These are phyloP conservation scores for Macaria notata DNA, from an alignment of 2,888 invertebrate species.

Conservation along the genomic window DNA sequence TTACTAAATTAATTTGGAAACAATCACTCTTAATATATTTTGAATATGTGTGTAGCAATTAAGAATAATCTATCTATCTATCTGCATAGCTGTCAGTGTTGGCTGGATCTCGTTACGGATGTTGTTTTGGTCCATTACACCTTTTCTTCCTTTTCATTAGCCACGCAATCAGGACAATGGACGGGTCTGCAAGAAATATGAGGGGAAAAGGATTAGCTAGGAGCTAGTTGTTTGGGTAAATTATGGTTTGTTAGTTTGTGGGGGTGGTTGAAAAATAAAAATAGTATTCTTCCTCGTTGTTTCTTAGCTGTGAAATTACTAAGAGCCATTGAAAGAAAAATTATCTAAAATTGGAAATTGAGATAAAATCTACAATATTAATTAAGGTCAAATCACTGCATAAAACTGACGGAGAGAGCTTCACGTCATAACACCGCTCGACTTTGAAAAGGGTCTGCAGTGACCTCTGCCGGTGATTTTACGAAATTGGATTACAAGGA, in stretches of 20 bases:
- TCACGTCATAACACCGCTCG: constrained; percentile 12
- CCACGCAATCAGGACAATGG: constrained; percentile 24
- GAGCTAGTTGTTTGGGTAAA: no score
- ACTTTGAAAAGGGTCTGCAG: constrained; percentile 21
- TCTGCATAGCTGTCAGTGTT: neutral
- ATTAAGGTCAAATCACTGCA: neutral
- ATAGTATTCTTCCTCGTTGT: no score
- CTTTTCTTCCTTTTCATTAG: constrained; percentile 33
- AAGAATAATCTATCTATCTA: neutral
- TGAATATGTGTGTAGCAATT: no score
- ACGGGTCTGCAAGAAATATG: neutral
- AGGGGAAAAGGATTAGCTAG: neutral
- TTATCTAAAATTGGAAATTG: no score
- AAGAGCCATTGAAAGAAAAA: no score
- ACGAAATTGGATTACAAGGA: constrained; percentile 9
- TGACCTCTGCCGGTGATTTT: constrained; percentile 12
- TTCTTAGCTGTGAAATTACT: no score
- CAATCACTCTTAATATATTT: no score
- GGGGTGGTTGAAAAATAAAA: no score
- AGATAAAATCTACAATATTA: neutral
- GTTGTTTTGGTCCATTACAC: constrained; percentile 34
- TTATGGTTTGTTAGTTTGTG: no score
- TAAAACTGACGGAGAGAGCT: constrained; percentile 3
- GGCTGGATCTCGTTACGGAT: constrained; percentile 17
- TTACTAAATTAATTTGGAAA: no score